Percentiles rank a stretch among this genome's conserved stretches.
Conservation (phyloP, 2,888 invertebrate species). For the Trichopoda pennipes region DNA sequence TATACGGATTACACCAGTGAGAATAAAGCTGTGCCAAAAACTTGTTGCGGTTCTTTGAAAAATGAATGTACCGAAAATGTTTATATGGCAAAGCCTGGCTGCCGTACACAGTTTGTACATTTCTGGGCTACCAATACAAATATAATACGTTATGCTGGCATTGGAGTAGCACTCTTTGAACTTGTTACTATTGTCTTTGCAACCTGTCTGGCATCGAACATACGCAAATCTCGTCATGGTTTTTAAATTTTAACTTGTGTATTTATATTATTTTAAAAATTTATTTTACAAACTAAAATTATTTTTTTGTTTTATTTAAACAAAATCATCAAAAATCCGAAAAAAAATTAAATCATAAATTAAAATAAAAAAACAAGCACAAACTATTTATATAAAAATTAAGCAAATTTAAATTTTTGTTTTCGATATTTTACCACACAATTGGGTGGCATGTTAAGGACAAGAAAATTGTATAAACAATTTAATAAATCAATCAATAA, state of each 20-base stretch:
- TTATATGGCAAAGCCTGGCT: constrained; percentile 71
- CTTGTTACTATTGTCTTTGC: constrained; percentile 89
- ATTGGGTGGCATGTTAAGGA: too few species aligned
- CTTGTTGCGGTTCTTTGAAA: constrained; percentile 75
- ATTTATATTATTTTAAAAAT: background rate
- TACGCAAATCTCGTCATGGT: constrained; percentile 83
- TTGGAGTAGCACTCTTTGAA: constrained; percentile 87
- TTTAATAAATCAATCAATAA: too few species aligned
- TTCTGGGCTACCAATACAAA: constrained; percentile 75
- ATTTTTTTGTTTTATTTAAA: too few species aligned
- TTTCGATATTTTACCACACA: too few species aligned
- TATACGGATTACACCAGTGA: constrained; percentile 69
- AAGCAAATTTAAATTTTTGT: too few species aligned
- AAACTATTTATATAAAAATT: too few species aligned
- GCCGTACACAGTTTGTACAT: constrained; percentile 78
- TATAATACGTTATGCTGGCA: constrained; percentile 85
- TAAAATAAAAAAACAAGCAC: too few species aligned
- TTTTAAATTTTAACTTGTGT: constrained; percentile 27
- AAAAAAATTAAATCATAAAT: too few species aligned
- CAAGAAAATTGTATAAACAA: too few species aligned
- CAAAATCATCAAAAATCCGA: too few species aligned
- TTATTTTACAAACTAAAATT: background rate
- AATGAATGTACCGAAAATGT: constrained; percentile 67
- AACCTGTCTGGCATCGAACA: constrained; percentile 91
- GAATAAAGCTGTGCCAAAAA: constrained; percentile 71